Base-by-base conservation (phyloP, 2,888 invertebrate species). In the Harmothoe impar region DNA sequence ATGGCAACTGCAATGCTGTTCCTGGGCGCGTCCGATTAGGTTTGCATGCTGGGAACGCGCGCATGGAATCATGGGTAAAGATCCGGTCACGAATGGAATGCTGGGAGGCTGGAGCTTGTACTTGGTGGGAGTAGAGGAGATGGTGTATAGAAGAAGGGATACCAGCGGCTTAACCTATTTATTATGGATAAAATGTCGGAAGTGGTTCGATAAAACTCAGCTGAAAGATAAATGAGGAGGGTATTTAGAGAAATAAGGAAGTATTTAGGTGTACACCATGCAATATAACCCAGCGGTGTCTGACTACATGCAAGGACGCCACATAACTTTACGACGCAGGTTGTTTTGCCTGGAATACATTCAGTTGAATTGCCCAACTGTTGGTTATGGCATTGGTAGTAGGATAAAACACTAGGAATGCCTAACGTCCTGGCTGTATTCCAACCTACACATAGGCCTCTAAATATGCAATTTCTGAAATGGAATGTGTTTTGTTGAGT, bases 1-100 rank as follows among this genome's bases (percentile, higher is more conserved):
- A 72, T 72, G 72, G 72, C 72, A 72, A 72, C 72, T 72, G 72
- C 15, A 72, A 72, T 29, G 72, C 72, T 72, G 72, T 72, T 72
- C 72, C 72, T n/a, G 23, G n/a, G 20, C 62, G 62, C 62, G 62
- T 62, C 62, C 72, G 72, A 72, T 72, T 72, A 72, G 29, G 72
- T 72, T 72, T 72, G 72, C 72, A 72, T 72, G 72, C 25, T 25
- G 72, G 29, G 72, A 72, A n/a, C 29, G 29, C 72, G 72, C 72
- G 29, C 72, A 29, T 15, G 72, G 72, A 25, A 72, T 72, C 72
- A 72, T 72, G 72, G 72, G 72, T n/a, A 72, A 62, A 62, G 62
- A 62, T 62, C 62, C 62, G 62, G 62, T 62, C 62, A 62, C 62
- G 62, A 62, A n/a, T 5, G 62, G 43, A 62, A 62, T n/a, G 62